Conservation (phyloP, 2,113 vertebrate species). For the Enhydra lutris region DNA sequence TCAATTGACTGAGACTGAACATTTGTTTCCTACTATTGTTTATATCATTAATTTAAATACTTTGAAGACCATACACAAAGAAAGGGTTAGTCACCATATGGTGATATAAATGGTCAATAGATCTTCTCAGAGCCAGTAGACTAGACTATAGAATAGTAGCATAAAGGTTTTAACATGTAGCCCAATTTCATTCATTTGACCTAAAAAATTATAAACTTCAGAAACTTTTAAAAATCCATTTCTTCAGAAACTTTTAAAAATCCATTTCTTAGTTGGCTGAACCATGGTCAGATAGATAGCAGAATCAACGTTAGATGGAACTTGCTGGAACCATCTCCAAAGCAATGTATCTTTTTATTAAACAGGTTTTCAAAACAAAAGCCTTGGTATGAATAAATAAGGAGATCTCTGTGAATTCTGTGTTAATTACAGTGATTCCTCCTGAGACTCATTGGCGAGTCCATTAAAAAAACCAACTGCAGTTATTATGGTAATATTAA, state of each 20-base stretch:
- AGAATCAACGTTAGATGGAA: slow-evolving; percentile 58
- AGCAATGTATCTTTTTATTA: slow-evolving; percentile 59
- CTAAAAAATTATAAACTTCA: slow-evolving; percentile 45
- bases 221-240: slow-evolving; percentile 48
- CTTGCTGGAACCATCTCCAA: neutral
- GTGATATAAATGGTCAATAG: slow-evolving; percentile 44
- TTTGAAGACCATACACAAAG: slow-evolving; percentile 43
- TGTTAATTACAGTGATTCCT: neutral
- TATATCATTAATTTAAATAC: slow-evolving; percentile 60
- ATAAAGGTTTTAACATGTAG: slow-evolving; percentile 40
- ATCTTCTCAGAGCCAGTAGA: slow-evolving; percentile 62
- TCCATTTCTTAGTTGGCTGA: slow-evolving; percentile 8
- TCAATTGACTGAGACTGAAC: neutral
- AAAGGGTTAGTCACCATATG: slow-evolving; percentile 39
- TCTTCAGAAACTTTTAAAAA: slow-evolving; percentile 31
- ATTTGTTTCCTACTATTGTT: neutral
- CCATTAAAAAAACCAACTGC: neutral
- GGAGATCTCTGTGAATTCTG: slow-evolving; percentile 63
- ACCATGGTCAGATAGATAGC: slow-evolving; percentile 54
- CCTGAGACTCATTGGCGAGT: neutral
- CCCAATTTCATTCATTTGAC: slow-evolving; percentile 47
- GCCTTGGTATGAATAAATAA: neutral
- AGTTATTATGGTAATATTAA: neutral
- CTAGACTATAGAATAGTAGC: slow-evolving; percentile 48
- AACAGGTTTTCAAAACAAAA: slow-evolving; percentile 74